Evolutionary conservation across 2,797 vertebrate species (phyloP).

Genomic region (Muraenolepis orangiensis): DNA sequence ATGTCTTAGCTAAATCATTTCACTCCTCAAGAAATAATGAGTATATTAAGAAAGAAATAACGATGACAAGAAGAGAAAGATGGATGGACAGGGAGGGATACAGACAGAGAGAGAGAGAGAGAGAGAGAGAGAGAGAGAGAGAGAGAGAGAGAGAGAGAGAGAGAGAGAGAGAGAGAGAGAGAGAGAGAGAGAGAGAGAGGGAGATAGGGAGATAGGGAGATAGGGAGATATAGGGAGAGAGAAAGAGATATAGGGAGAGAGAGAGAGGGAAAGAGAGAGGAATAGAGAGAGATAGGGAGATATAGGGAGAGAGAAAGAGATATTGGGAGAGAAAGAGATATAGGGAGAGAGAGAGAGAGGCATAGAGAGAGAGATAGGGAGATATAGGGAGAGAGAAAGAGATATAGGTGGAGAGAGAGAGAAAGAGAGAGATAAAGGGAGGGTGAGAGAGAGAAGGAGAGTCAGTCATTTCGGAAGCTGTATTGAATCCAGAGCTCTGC

Average conservation of each 20-base stretch:
- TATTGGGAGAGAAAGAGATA: too few relatives aligned
- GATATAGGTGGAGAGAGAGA: background rate
- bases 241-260: slow-evolving; percentile 1
- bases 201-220: slow-evolving; percentile 5
- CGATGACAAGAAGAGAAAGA: slow-evolving; percentile 15
- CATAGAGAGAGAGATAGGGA: background rate
- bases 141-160: background rate
- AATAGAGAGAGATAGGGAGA: slow-evolving; percentile 1
- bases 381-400: slow-evolving; percentile 14
- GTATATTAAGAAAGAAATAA: background rate
- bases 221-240: background rate
- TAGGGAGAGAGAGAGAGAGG: background rate
- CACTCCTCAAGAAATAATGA: slow-evolving; percentile 60
- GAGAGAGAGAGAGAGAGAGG: slow-evolving; percentile 17
- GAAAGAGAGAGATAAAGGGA: slow-evolving; percentile 4
- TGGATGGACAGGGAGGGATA: background rate
- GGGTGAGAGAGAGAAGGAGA: slow-evolving; percentile 48
- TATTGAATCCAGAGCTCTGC: slow-evolving; percentile 75
- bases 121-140: slow-evolving; percentile 16
- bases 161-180: background rate
- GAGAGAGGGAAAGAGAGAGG: slow-evolving; percentile 50
- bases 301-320: slow-evolving; percentile 11
- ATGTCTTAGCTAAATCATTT: slow-evolving; percentile 54
- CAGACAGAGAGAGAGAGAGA: slow-evolving; percentile 5
- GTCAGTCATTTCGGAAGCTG: slow-evolving; percentile 75